These are phyloP conservation scores for Tadarida brasiliensis DNA, from an alignment of 2,797 vertebrate species.

Conservation along the genomic window DNA sequence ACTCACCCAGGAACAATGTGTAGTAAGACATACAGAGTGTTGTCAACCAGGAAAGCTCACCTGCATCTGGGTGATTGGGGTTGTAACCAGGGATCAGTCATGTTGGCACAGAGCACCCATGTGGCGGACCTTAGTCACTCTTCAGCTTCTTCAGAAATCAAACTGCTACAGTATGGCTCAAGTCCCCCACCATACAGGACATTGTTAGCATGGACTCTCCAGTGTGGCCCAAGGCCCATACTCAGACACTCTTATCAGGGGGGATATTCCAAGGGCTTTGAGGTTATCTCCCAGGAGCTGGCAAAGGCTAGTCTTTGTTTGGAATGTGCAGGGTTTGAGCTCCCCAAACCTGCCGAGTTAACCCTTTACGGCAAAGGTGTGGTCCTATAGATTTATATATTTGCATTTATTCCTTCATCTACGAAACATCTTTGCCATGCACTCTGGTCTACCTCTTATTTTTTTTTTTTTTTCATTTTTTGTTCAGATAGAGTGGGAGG, in stretches of 20 bases:
- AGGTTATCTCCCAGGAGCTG: background rate
- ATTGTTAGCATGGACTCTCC: background rate
- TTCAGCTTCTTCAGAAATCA: background rate
- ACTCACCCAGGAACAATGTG: background rate
- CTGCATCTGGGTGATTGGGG: background rate
- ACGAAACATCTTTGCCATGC: background rate
- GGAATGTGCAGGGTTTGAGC: background rate
- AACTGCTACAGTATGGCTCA: background rate
- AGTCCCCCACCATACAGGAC: background rate
- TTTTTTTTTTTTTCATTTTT: too few relatives aligned
- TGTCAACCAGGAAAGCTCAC: background rate
- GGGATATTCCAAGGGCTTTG: background rate
- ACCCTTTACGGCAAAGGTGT: background rate
- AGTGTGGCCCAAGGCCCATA: background rate
- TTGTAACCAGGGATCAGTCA: background rate
- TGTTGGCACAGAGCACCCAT: fast-evolving
- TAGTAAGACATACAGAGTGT: background rate
- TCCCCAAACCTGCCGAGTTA: background rate
- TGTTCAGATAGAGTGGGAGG: too few relatives aligned
- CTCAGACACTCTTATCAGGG: background rate
- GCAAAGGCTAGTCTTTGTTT: background rate
- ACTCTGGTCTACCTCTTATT: background rate
- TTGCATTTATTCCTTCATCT: background rate
- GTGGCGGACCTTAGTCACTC: background rate
- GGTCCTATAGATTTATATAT: background rate